Evolutionary conservation across 2,888 invertebrate species (phyloP).

Genomic region (Cephus pulcher): DNA sequence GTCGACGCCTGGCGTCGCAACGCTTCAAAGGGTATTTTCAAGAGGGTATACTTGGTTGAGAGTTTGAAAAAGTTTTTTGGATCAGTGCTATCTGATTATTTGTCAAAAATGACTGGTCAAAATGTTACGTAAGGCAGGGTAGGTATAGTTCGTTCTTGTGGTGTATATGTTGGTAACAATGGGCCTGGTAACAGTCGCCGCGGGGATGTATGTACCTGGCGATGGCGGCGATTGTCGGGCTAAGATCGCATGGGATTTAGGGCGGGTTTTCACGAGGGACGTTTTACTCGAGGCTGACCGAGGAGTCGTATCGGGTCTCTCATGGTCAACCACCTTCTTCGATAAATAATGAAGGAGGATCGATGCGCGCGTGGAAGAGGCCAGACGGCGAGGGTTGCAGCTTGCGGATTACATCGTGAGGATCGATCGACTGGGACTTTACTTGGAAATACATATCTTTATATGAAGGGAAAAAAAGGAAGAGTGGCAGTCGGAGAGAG

Average conservation of each 20-base stretch:
- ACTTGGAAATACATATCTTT: background rate
- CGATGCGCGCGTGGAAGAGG: constrained; percentile 9
- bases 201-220: constrained; percentile 27
- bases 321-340: constrained; percentile 31
- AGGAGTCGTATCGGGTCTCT: constrained; percentile 12
- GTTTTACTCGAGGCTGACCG: background rate
- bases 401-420: background rate
- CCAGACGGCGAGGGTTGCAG: background rate
- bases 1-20: too few relatives aligned
- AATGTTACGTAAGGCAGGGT: too few relatives aligned
- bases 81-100: too few relatives aligned
- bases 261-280: constrained; percentile 25
- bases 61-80: too few relatives aligned
- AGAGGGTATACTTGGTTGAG: too few relatives aligned
- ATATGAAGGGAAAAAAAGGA: background rate
- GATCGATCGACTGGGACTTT: too few relatives aligned
- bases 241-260: constrained; percentile 35
- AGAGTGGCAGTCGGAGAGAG: background rate
- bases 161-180: too few relatives aligned
- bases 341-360: constrained; percentile 28
- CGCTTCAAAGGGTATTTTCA: too few relatives aligned
- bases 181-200: background rate
- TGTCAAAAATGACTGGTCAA: too few relatives aligned
- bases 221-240: constrained; percentile 37
- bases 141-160: too few relatives aligned